Base-by-base conservation (phyloP, 2,797 vertebrate genomes). In the Mycteria americana region DNA sequence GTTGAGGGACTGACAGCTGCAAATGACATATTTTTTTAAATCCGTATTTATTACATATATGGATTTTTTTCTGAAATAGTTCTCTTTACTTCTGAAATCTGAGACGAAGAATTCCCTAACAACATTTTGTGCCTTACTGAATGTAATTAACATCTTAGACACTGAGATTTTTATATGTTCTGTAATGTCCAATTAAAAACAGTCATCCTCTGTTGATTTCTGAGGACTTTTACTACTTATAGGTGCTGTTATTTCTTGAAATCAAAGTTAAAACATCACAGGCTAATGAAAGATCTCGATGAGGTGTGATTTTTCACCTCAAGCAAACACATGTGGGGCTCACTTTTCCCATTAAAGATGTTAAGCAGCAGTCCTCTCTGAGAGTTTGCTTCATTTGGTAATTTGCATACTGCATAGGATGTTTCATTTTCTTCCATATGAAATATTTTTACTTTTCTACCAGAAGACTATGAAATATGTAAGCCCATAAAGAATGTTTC, bases 401-500 rank as follows among this genome's bases (percentile, higher is more conserved):
- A 35, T 46, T 88, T 50, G 70, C 74, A 21, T 53, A 37, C 53
- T 65, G n/a, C 25, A 22, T 23, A 68, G 51, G 41, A 64, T 37
- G 27, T 75, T 91, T 68, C 8, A 7, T 83, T 88, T 88, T 91
- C 70, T 80, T 94, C n/a, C 33, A 5, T 7, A 41, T 45, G 57
- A 82, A 35, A 11, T 92, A 51, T 68, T 96, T 95, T 93, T 91
- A 43, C 70, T 93, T 77, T 95, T 93, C 63, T 63, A 78, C 65
- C 33, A 94, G 77, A 85, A 90, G 63, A 74, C 74, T 94, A 18
- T 92, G 83, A 95, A 90, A 92, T 84, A 69, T 93, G n/a, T 90
- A 92, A 89, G 35, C 33, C 68, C 43, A 65, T 68, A 91, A 89
- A 78, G 65, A 88, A 72, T 69, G 86, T 62, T 94, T 75, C 87